Base-by-base conservation (phyloP, 37 sponge, comb jelly and placozoan species). In the Lycopodina hypogea region DNA sequence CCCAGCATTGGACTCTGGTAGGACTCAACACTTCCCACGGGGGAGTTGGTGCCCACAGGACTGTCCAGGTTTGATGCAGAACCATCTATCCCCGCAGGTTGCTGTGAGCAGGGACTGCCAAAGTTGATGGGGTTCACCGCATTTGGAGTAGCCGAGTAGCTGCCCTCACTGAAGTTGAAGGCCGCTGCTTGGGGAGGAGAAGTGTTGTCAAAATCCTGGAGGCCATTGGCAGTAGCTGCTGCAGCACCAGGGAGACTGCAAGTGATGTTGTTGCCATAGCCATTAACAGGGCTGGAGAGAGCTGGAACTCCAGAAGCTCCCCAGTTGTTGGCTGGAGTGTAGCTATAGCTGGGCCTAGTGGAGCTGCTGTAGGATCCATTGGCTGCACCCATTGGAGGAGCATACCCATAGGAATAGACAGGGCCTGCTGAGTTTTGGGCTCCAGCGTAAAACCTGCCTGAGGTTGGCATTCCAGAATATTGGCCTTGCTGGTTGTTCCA, bases 1-100 rank as follows among this genome's bases (percentile, higher is more conserved):
- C 81, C 81, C 1, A 77, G 77, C 52, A 81, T 82, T 12, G 72
- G 71, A 22, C 68, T 74, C n/a, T 74, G 57, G 69, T 75, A 80
- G 0, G 87, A 86, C 29, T 86, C 87, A 0, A 87, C 72, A 56
- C 88, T 87, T 22, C 73, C 88, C 3, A 82, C 83, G 0, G 88
- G 88, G 26, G 88, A 87, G 22, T 68, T 71, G 15, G 83, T 77
- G 22, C 62, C 45, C 11, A 71, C 52, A 3, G 86, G 86, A 56
- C 86, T 85, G 55, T 79, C 86, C 39, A 81, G 51, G 0, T 68
- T 60, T 21, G 75, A 26, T 26, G 56, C 32, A 38, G 61, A 76
- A 22, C 74, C 53, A 17, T 51, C 74, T 26, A 60, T 58, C 7
- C 33, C 52, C n/a, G n/a, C n/a, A 30, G 50, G 50, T 37, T 58